Evolutionary conservation across 2,113 vertebrate species (phyloP).

Genomic region (Lepus europaeus): DNA sequence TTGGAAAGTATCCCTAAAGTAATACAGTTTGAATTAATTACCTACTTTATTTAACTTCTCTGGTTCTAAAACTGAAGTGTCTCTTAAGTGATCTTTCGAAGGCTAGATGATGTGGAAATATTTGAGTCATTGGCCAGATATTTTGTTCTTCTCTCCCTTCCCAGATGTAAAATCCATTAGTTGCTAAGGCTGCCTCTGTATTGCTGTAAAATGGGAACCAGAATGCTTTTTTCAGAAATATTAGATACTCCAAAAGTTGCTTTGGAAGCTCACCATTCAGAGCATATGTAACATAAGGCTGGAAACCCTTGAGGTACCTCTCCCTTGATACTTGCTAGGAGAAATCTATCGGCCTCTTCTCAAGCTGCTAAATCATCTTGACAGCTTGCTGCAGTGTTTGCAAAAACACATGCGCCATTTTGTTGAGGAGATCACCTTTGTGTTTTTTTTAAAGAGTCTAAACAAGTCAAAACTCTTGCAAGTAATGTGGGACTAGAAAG

Average conservation of each 20-base stretch:
- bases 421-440: constrained; percentile 69
- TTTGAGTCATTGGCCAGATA: constrained; percentile 81
- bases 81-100: constrained; percentile 76
- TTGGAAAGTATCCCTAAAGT: constrained; percentile 81
- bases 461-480: constrained; percentile 68
- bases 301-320: constrained; percentile 68
- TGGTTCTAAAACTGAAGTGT: constrained; percentile 75
- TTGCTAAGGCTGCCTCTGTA: constrained; percentile 80
- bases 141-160: constrained; percentile 74
- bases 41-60: constrained; percentile 79
- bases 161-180: constrained; percentile 84
- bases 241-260: constrained; percentile 81
- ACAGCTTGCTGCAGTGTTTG: constrained; percentile 35
- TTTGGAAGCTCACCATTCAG: constrained; percentile 78
- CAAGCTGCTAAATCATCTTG: constrained; percentile 78
- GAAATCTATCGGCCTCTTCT: constrained; percentile 75
- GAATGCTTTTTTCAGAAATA: constrained; percentile 79
- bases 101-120: constrained; percentile 79
- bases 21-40: constrained; percentile 80
- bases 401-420: constrained; percentile 73
- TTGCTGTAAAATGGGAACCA: constrained; percentile 80
- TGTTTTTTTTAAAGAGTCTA: constrained; percentile 55
- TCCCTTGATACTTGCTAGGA: constrained; percentile 73
- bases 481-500: constrained; percentile 69
- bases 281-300: constrained; percentile 75